Percentiles rank a stretch among this genome's conserved stretches.
Evolutionary conservation across 2,888 invertebrate species (phyloP).

Genomic region (Orchesella flavescens): DNA sequence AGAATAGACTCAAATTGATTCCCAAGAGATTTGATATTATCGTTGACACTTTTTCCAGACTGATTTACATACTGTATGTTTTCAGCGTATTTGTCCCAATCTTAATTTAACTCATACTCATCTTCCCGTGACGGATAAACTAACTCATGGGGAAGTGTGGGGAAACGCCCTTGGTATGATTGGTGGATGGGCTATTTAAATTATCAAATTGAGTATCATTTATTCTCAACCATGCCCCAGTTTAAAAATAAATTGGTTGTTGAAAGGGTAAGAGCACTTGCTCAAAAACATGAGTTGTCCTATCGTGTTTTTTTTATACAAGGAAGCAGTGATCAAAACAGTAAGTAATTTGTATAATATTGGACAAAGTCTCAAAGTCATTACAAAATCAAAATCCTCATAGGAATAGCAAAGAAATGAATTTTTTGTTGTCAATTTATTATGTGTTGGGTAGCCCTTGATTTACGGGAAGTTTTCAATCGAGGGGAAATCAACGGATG

Average conservation of each 20-base stretch:
- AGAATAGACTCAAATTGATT: too few species aligned
- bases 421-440: too few species aligned
- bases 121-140: slow-evolving; percentile 54
- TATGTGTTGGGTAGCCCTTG: too few species aligned
- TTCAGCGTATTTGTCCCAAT: slow-evolving; percentile 55
- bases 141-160: slow-evolving; percentile 63
- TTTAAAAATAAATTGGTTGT: slow-evolving; percentile 20
- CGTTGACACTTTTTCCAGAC: slow-evolving; percentile 47
- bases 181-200: too few species aligned
- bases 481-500: too few species aligned
- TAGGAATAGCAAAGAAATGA: too few species aligned
- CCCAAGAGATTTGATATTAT: too few species aligned
- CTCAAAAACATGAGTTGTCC: slow-evolving; percentile 40
- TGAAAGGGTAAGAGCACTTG: slow-evolving; percentile 16
- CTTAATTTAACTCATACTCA: slow-evolving; percentile 55
- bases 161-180: slow-evolving; percentile 63
- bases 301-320: slow-evolving; percentile 27
- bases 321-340: neutral
- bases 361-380: too few species aligned
- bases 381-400: too few species aligned
- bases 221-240: slow-evolving; percentile 63
- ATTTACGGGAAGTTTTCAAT: too few species aligned
- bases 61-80: slow-evolving; percentile 48
- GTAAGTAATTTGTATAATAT: neutral
- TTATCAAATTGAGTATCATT: too few species aligned